Conservation (phyloP, 2,113 vertebrate genomes). For the Platycercus adscitus region DNA sequence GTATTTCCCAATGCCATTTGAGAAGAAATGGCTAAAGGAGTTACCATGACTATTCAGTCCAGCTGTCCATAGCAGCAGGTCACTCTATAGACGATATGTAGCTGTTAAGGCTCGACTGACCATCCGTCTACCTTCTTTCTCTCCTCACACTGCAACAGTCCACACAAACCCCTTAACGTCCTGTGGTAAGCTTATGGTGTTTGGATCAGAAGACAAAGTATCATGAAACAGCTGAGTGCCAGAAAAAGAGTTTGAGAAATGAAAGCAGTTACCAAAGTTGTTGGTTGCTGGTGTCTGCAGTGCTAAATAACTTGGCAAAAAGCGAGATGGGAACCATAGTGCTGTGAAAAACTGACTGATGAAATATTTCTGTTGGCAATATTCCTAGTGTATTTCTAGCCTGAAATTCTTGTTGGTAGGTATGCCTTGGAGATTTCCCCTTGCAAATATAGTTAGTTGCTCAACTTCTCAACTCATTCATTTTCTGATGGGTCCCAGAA, state of each 20-base stretch:
- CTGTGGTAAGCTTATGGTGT: neutral
- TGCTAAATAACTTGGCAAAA: conserved; percentile 12
- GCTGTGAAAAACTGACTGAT: conserved; percentile 9
- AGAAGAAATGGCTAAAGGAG: neutral
- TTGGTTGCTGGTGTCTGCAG: conserved; percentile 7
- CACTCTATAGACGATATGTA: neutral
- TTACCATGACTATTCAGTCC: neutral
- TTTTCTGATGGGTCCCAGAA: conserved; percentile 33
- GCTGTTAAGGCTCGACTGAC: neutral
- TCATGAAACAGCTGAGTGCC: neutral
- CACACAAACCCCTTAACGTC: neutral
- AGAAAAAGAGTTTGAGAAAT: neutral
- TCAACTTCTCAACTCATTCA: conserved; percentile 3
- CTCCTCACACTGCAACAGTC: accelerated
- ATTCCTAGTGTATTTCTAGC: conserved; percentile 28
- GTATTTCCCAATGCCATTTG: neutral
- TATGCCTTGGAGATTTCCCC: conserved; percentile 34
- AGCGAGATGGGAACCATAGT: neutral
- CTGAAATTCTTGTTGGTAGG: conserved; percentile 26
- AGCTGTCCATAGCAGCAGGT: neutral
- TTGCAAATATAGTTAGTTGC: conserved; percentile 42
- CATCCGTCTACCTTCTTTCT: neutral
- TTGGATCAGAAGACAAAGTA: neutral
- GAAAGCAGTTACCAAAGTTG: neutral
- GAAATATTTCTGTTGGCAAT: conserved; percentile 46